These are phyloP conservation scores for Drosophila eugracilis DNA, from an alignment of 1,140 invertebrate species.

Conservation along the genomic window DNA sequence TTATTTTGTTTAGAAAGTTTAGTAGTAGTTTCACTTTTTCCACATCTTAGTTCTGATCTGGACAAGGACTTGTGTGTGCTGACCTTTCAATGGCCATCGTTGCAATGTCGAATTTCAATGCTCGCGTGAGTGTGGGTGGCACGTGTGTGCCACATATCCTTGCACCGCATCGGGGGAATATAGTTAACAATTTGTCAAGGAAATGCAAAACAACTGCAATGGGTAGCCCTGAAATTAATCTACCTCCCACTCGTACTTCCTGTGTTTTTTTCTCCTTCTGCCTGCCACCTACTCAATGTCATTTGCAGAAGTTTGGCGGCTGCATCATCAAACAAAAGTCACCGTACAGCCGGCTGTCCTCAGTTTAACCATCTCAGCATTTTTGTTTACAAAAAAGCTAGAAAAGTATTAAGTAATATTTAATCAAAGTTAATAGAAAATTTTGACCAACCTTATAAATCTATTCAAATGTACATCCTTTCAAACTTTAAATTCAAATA, in stretches of 20 bases:
- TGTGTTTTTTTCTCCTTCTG: constrained; percentile 1
- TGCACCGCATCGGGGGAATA: constrained; percentile 17
- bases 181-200: constrained; percentile 36
- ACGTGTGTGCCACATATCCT: constrained; percentile 45
- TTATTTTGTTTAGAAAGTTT: too few relatives aligned
- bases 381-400: not conserved
- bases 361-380: not conserved
- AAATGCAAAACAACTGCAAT: constrained; percentile 26
- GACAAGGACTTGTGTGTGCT: constrained; percentile 26
- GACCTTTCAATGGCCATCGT: constrained; percentile 37
- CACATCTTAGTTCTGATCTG: constrained; percentile 6
- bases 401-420: too few relatives aligned
- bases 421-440: too few relatives aligned
- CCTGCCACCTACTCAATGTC: constrained; percentile 59
- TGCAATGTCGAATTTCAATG: constrained; percentile 33
- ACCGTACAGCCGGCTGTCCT: not conserved
- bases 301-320: constrained; percentile 52
- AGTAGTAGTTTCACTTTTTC: too few relatives aligned
- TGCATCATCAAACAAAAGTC: constrained; percentile 25
- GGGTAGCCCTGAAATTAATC: constrained; percentile 64
- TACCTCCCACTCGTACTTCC: not conserved
- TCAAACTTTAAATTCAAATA: too few relatives aligned
- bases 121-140: constrained; percentile 12
- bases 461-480: too few relatives aligned
- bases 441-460: too few relatives aligned